Base-by-base conservation (phyloP, 2,888 invertebrate species). In the Encarsia formosa region DNA sequence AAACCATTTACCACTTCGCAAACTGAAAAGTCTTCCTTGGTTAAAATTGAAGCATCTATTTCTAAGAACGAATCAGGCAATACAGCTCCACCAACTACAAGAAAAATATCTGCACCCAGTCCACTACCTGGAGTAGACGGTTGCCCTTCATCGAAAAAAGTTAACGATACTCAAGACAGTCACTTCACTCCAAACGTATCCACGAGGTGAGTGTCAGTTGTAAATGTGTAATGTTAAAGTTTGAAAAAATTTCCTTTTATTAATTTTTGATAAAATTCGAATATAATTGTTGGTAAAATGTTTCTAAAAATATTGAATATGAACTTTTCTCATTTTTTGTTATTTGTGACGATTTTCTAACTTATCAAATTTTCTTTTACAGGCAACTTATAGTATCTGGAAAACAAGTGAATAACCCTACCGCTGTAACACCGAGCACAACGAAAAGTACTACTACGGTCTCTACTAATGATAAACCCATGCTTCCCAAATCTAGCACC, bases 1-100 rank as follows among this genome's bases (percentile, higher is more conserved):
- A 81, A 81, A 57, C 68, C 75, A 1, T 74, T 76, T 43, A 70
- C 75, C 18, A 16, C 16, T 24, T 5, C 40, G 23, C 56, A 57
- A 57, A 61, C 26, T 48, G 49, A 50, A 31, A 56, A 52, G 38
- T 58, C 48, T 43, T 52, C 53, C 18, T 42, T 38, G 2, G 39
- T 43, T 6, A 49, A 38, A 18, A 50, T 49, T 5, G 47, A 49
- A 2, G 35, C 54, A 20, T 57, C 32, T 8, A n/a, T n/a, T n/a
- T 8, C 22, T 5, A 49, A 52, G n/a, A 45, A 5, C 15, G 51
- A 51, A 8, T n/a, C n/a, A n/a, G 19, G 26, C 11, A 51, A 16
- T 22, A 23, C 32, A 8, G 1, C 29, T 0, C 11, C 39, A 24
- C 23, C 18, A 5, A 24, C 22, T n/a, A 18, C 64, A 56, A 65